phyloP scores from a whole-genome alignment of 2,797 vertebrate species.

The Gallirallus australis region DNA sequence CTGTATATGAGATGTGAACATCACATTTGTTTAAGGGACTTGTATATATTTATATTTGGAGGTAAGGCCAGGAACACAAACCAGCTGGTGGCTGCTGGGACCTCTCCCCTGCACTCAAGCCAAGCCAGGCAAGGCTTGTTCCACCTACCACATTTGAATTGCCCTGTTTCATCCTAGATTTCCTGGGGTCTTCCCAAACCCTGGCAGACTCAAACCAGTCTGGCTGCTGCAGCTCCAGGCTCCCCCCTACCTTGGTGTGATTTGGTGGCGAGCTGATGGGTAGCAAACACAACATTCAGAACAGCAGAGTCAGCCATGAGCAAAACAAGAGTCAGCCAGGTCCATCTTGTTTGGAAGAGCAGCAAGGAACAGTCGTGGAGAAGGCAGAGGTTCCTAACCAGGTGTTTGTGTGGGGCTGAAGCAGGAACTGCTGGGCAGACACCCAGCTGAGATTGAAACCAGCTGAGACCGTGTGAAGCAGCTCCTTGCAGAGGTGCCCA shows the following conservation, averaged over 20 bases:
- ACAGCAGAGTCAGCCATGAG: neutral
- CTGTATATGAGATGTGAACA: neutral
- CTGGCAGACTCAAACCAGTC: neutral
- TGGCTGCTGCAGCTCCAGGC: neutral
- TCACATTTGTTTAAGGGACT: neutral
- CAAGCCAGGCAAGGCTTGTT: neutral
- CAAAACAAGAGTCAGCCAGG: neutral
- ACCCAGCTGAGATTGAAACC: neutral
- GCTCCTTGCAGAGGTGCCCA: neutral
- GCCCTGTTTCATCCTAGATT: neutral
- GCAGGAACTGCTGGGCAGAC: neutral
- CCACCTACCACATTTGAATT: neutral
- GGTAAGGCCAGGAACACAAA: neutral
- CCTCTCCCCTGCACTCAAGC: neutral
- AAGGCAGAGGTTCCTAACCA: neutral
- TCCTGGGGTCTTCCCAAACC: neutral
- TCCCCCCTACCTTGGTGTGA: neutral
- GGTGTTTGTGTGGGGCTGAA: neutral
- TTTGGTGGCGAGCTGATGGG: neutral
- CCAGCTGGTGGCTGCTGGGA: neutral
- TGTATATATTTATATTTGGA: neutral
- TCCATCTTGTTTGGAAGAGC: neutral
- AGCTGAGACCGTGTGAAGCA: neutral
- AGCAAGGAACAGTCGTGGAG: neutral
- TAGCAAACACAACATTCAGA: neutral